Evolutionary conservation across 2,888 invertebrate genomes (phyloP).

Genomic region (Plebejus argus): DNA sequence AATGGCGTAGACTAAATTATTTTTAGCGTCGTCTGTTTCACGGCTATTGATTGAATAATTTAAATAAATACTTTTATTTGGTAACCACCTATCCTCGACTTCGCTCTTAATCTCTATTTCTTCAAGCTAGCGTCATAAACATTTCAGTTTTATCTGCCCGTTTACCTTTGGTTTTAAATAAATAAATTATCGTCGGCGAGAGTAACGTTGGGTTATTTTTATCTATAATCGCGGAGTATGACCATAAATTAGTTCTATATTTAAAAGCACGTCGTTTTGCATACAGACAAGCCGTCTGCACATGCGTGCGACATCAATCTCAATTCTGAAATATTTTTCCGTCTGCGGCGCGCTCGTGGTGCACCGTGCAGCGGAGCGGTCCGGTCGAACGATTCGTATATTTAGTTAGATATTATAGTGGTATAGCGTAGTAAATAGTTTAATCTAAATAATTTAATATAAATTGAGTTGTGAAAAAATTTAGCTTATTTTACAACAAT

Average conservation of each 20-base stretch:
- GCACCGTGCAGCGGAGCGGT: background rate
- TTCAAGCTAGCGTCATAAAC: conserved; percentile 50
- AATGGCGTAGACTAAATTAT: conserved; percentile 13
- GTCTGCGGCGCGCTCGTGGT: conserved; percentile 53
- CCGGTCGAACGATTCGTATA: background rate
- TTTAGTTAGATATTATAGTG: too few relatives aligned
- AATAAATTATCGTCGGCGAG: conserved; percentile 67
- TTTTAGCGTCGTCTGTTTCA: conserved; percentile 35
- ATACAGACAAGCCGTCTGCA: conserved; percentile 77
- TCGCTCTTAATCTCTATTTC: conserved; percentile 47
- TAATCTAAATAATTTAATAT: too few relatives aligned
- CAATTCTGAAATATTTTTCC: conserved; percentile 79
- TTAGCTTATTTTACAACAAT: too few relatives aligned
- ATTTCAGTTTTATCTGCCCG: conserved; percentile 47
- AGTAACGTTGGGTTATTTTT: conserved; percentile 72
- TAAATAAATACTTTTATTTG: conserved; percentile 40
- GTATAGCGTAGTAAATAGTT: too few relatives aligned
- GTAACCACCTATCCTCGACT: conserved; percentile 42
- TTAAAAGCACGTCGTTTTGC: conserved; percentile 76
- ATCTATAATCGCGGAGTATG: conserved; percentile 78
- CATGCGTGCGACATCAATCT: conserved; percentile 80
- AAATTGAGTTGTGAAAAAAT: too few relatives aligned
- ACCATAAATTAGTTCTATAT: conserved; percentile 80
- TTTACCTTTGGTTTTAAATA: conserved; percentile 50
- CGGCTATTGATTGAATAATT: conserved; percentile 41